Percentiles rank a stretch among this genome's conserved stretches.
Conservation (phyloP, 2,797 vertebrate species). For the Xiphorhynchus erythropygius region DNA sequence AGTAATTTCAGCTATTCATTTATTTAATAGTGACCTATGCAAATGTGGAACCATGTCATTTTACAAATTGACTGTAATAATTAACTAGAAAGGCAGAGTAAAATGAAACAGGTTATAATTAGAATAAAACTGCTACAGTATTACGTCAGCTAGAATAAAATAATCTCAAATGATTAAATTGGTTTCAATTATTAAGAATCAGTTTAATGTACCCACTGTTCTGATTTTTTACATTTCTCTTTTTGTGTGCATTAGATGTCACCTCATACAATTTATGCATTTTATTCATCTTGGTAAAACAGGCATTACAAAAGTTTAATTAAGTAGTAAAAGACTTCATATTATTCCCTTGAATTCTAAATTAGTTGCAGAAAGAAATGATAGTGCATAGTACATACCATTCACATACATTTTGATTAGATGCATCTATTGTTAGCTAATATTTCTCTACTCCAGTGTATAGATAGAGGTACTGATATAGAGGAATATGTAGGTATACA, state of each 20-base stretch:
- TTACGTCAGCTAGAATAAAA: slow-evolving; percentile 86
- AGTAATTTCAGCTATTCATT: slow-evolving; percentile 91
- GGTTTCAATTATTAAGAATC: slow-evolving; percentile 86
- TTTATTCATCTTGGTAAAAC: slow-evolving; percentile 84
- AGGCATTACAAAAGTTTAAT: slow-evolving; percentile 85
- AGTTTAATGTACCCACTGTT: slow-evolving; percentile 84
- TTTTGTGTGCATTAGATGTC: slow-evolving; percentile 83
- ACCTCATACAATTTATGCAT: slow-evolving; percentile 82
- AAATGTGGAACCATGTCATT: slow-evolving; percentile 87
- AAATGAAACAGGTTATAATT: slow-evolving; percentile 89
- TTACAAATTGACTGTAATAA: slow-evolving; percentile 91
- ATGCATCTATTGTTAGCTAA: slow-evolving; percentile 67
- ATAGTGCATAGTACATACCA: slow-evolving; percentile 72
- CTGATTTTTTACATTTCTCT: slow-evolving; percentile 82
- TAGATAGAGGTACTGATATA: slow-evolving; percentile 34
- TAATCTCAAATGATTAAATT: slow-evolving; percentile 84
- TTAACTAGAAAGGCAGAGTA: slow-evolving; percentile 87
- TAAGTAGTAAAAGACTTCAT: slow-evolving; percentile 84
- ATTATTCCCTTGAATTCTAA: slow-evolving; percentile 81
- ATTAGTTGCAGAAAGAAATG: slow-evolving; percentile 79
- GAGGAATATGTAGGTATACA: neutral
- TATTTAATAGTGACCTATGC: slow-evolving; percentile 95
- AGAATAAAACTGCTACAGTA: slow-evolving; percentile 86
- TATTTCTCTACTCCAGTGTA: slow-evolving; percentile 50
- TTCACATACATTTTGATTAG: slow-evolving; percentile 78